Base-by-base conservation (phyloP, 2,797 vertebrate species). In the Muraenolepis orangiensis region DNA sequence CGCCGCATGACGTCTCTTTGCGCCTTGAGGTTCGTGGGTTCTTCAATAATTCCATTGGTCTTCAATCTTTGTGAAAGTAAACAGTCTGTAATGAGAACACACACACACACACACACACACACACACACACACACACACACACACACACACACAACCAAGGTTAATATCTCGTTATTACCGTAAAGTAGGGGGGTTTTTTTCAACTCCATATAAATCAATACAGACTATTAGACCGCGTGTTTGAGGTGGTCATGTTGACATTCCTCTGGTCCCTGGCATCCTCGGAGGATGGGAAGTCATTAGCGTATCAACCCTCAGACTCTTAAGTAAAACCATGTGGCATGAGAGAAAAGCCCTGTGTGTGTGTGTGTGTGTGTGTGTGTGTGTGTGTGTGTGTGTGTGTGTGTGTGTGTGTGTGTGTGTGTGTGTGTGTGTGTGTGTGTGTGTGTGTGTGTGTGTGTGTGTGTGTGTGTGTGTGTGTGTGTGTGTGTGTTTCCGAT, bases 21-120 rank as follows among this genome's bases (percentile, higher is more conserved):
- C 80, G 82, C 82, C 87, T 71, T 91, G 92, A 93, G 92, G 91
- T 93, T 87, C 77, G 87, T 81, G 88, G 86, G 88, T 93, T 92
- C 90, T 92, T 90, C 88, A 86, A 89, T 88, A 92, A 89, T 90
- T 89, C 91, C 89, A 86, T 89, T 78, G 84, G 80, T 91, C 88
- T 92, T 91, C 90, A 84, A 80, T 81, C 86, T 88, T 82, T 84
- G 86, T 87, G 83, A 86, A 91, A 91, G 90, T 92, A 91, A 94
- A 93, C 93, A 94, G 93, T 94, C 94, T 94, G 88, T 3, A 72
- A 57, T 1, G 71, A 32, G 23, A 64, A 72, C 72, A 26, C 18
- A 30, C 8, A 79, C 23, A 76, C 66, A 74, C 28, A 42, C 0
- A 61, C 10, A 13, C 1, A 13, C 1, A 69, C n/a, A 74, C 28